A percentile compares a stretch with the other conserved stretches of the same genome.
Conservation (phyloP, 2,113 vertebrate species). For the Dicrurus megarhynchus region DNA sequence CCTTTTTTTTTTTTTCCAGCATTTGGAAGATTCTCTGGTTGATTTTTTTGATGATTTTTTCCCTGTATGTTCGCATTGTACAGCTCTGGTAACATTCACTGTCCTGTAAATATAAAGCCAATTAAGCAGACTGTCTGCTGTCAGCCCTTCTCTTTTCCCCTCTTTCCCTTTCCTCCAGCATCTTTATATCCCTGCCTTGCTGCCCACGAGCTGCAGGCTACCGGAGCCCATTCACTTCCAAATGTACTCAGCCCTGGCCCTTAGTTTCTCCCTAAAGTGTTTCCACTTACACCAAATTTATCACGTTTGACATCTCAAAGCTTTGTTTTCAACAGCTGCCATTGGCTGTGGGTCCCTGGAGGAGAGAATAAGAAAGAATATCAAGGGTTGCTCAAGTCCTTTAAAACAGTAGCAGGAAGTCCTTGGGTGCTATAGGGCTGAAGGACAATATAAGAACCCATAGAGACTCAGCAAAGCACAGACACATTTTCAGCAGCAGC, state of each 20-base stretch:
- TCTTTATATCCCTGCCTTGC: neutral
- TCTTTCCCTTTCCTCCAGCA: neutral
- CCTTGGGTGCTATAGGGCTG: neutral
- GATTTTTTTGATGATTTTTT: accelerated
- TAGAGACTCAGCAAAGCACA: neutral
- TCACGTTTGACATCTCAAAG: neutral
- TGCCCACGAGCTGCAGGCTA: neutral
- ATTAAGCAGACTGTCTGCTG: neutral
- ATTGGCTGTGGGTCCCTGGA: neutral
- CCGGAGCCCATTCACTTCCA: neutral
- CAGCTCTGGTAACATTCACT: neutral
- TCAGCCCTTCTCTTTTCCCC: neutral
- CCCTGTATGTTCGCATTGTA: neutral
- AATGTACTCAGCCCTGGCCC: neutral
- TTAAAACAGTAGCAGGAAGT: neutral
- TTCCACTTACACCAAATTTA: neutral
- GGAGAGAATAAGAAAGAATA: neutral
- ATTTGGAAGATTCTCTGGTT: neutral
- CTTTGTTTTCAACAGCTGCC: neutral
- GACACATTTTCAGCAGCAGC: neutral
- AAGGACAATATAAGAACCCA: neutral
- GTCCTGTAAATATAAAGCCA: neutral
- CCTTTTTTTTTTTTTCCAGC: neutral
- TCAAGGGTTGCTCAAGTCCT: neutral
- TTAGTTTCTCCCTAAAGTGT: neutral